Evolutionary conservation across 2,797 vertebrate species (phyloP).

Genomic region (Leuciscus waleckii): DNA sequence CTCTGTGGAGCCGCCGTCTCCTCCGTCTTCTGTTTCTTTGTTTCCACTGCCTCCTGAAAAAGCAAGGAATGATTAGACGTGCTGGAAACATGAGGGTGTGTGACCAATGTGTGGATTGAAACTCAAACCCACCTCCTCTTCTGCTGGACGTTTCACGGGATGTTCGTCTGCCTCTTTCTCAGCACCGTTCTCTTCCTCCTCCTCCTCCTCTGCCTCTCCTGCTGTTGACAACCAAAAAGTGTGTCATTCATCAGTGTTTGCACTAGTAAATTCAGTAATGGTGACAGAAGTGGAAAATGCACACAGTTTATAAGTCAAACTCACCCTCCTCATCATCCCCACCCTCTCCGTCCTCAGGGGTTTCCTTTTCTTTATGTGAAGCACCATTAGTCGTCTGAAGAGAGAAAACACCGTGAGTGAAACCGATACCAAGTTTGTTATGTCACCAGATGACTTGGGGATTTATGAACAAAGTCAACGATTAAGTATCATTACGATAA

Average conservation of each 20-base stretch:
- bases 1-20: constrained; percentile 84
- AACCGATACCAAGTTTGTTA: not conserved
- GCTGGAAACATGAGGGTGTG: not conserved
- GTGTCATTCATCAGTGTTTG: not conserved
- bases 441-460: not conserved
- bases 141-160: constrained; percentile 84
- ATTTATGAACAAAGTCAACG: not conserved
- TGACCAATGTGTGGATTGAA: not conserved
- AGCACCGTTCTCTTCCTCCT: constrained; percentile 77
- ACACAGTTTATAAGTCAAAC: constrained; percentile 5
- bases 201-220: constrained; percentile 63
- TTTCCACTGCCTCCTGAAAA: constrained; percentile 79
- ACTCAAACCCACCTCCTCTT: constrained; percentile 73
- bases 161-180: constrained; percentile 77
- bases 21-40: constrained; percentile 88
- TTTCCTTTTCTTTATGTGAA: constrained; percentile 77
- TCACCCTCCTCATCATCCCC: constrained; percentile 69
- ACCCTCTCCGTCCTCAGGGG: constrained; percentile 75
- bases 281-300: no score
- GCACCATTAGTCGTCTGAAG: constrained; percentile 79
- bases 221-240: constrained; percentile 40
- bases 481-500: constrained; percentile 17
- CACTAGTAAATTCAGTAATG: not conserved
- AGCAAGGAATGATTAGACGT: not conserved
- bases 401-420: not conserved